These are phyloP conservation scores for Teleiodes luculella DNA, from an alignment of 2,888 invertebrate genomes.

Conservation along the genomic window DNA sequence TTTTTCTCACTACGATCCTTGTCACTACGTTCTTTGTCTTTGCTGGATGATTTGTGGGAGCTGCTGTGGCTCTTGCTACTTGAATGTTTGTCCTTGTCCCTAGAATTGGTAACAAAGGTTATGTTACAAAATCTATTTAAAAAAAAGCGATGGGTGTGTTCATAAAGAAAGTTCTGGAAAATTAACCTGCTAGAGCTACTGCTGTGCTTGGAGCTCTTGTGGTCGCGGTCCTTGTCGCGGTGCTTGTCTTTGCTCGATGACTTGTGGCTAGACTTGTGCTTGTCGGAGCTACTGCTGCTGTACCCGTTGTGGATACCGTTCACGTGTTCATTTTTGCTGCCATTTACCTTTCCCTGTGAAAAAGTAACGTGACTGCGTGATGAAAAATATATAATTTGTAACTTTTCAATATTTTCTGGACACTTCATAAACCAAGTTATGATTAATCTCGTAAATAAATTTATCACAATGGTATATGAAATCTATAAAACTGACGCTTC, in stretches of 20 bases:
- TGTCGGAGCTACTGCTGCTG: conserved; percentile 64
- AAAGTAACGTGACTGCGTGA: conserved; percentile 18
- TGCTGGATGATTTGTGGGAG: conserved; percentile 74
- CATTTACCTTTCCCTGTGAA: conserved; percentile 73
- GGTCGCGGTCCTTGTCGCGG: conserved; percentile 82
- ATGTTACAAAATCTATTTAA: not conserved
- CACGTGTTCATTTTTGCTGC: conserved; percentile 80
- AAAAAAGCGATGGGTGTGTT: not conserved
- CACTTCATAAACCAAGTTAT: too few relatives aligned
- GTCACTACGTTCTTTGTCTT: conserved; percentile 72
- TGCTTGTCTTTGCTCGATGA: conserved; percentile 84
- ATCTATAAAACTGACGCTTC: conserved; percentile 58
- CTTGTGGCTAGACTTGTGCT: conserved; percentile 81
- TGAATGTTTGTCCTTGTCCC: conserved; percentile 75
- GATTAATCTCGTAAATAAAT: too few relatives aligned
- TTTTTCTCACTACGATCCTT: conserved; percentile 59
- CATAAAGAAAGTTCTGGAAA: conserved; percentile 56
- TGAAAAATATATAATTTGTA: conserved; percentile 14
- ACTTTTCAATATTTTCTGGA: too few relatives aligned
- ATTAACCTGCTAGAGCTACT: conserved; percentile 71
- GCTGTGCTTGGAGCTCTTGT: conserved; percentile 75
- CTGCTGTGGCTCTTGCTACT: conserved; percentile 77
- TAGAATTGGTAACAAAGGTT: conserved; percentile 28
- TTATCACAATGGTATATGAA: conserved; percentile 21
- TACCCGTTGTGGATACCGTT: conserved; percentile 91